Evolutionary conservation across 1,140 invertebrate genomes (phyloP).

Genomic region (Drosophila sechellia): DNA sequence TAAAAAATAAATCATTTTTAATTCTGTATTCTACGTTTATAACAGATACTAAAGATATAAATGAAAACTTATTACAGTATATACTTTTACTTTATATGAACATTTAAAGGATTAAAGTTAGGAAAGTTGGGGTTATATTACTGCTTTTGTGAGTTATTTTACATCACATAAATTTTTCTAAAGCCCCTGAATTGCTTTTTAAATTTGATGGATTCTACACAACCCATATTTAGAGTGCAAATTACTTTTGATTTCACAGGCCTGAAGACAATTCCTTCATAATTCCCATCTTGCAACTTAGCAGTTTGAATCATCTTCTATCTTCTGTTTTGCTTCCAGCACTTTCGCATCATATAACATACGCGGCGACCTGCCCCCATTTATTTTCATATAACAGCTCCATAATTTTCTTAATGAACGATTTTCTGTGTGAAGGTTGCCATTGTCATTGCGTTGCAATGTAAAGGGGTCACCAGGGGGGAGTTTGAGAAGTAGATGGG

Average conservation of each 20-base stretch:
- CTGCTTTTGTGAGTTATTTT: too few species aligned
- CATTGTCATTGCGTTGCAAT: conserved; percentile 50
- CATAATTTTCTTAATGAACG: conserved; percentile 80
- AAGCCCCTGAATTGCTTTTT: neutral
- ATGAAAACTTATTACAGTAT: too few species aligned
- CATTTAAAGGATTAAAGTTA: neutral
- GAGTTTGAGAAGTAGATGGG: conserved; percentile 8
- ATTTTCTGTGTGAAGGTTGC: conserved; percentile 84
- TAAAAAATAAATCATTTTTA: neutral
- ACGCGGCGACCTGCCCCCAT: conserved; percentile 20
- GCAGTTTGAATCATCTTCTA: neutral
- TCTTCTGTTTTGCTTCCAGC: conserved; percentile 4
- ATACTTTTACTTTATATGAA: too few species aligned
- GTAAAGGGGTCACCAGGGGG: conserved; percentile 26
- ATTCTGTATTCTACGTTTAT: neutral
- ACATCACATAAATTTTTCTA: too few species aligned
- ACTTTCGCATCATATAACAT: conserved; percentile 21
- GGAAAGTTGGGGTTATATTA: too few species aligned
- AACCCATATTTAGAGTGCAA: neutral
- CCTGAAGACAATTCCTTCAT: neutral
- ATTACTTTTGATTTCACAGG: neutral
- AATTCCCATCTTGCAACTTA: neutral
- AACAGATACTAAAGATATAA: too few species aligned
- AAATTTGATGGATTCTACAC: neutral
- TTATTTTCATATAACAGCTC: conserved; percentile 36